A percentile compares a stretch with the other conserved stretches of the same genome.
Conservation (phyloP, 1,140 invertebrate genomes). For the Euborellia annulipes region DNA sequence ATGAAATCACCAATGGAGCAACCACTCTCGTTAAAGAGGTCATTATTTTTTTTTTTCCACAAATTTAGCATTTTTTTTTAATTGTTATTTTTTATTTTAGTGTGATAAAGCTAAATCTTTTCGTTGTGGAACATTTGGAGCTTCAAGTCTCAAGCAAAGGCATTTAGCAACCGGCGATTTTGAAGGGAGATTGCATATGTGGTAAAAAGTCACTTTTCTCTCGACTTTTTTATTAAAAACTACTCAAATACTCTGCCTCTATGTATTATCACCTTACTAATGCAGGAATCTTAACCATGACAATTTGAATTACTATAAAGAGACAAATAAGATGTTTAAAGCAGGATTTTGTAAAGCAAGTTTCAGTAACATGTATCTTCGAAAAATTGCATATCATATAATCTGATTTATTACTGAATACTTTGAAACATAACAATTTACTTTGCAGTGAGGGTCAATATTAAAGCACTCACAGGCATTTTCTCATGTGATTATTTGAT, state of each 20-base stretch:
- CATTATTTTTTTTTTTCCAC: too few relatives aligned
- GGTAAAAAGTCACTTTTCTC: conserved; percentile 33
- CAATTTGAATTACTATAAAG: background rate
- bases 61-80: background rate
- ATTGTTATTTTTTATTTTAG: conserved; percentile 20
- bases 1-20: conserved; percentile 58
- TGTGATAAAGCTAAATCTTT: conserved; percentile 65
- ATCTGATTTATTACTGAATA: too few relatives aligned
- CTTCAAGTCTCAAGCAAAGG: conserved; percentile 58
- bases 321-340: background rate
- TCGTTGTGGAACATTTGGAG: conserved; percentile 87
- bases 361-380: background rate
- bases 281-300: background rate
- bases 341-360: background rate
- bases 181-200: conserved; percentile 68
- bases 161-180: conserved; percentile 85
- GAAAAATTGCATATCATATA: too few relatives aligned
- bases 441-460: too few relatives aligned
- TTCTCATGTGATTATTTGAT: too few relatives aligned
- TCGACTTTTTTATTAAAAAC: background rate
- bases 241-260: background rate
- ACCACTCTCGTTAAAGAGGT: conserved; percentile 52
- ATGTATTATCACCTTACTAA: background rate
- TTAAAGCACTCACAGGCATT: too few relatives aligned
- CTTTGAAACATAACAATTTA: too few relatives aligned